Evolutionary conservation across 1,140 invertebrate species (phyloP).

Genomic region (Argopecten irradians): DNA sequence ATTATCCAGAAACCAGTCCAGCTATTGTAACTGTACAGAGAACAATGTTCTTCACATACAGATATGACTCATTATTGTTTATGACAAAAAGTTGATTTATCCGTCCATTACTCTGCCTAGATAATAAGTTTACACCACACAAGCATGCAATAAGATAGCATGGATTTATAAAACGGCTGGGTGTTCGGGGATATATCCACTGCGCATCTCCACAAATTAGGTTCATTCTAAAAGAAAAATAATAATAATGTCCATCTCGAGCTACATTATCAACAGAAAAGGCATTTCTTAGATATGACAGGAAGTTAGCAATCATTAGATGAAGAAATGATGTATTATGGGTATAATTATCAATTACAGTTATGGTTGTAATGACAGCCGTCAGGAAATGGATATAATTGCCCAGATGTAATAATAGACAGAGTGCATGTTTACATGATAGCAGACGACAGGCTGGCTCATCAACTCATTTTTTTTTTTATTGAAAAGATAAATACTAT

Average conservation of each 20-base stretch:
- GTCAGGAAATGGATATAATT: not conserved
- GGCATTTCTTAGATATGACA: not conserved
- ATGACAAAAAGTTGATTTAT: not conserved
- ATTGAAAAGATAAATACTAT: too few relatives aligned
- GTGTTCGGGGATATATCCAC: not conserved
- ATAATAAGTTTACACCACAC: not conserved
- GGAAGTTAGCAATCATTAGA: not conserved
- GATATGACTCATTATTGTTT: not conserved
- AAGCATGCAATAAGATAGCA: not conserved
- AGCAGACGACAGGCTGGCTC: not conserved
- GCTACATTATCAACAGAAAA: not conserved
- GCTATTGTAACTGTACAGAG: not conserved
- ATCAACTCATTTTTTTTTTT: too few relatives aligned
- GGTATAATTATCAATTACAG: not conserved
- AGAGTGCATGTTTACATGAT: not conserved
- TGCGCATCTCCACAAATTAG: not conserved
- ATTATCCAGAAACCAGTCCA: too few relatives aligned
- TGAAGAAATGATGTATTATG: constrained; percentile 15
- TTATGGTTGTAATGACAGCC: not conserved
- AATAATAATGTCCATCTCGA: not conserved
- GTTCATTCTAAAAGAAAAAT: not conserved
- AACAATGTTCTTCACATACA: not conserved
- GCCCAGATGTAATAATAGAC: not conserved
- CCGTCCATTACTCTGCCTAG: not conserved
- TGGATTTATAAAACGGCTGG: not conserved